Percentiles rank a stretch among this genome's conserved stretches.
phyloP scores from a whole-genome alignment of 2,797 vertebrate species.

The Chiropotes sagulatus region DNA sequence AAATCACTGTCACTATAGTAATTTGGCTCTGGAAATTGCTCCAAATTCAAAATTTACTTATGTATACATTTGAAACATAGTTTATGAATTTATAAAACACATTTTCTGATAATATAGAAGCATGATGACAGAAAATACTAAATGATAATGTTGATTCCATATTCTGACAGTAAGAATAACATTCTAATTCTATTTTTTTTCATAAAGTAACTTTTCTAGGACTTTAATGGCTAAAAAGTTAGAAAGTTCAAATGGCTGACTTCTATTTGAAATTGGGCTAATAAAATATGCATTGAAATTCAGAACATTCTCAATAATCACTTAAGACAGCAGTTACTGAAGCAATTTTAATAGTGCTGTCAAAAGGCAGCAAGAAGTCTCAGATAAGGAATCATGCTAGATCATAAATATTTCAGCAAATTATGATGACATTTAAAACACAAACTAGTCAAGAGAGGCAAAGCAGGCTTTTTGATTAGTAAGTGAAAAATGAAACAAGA shows the following conservation, averaged over 20 bases:
- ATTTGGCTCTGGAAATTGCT: slow-evolving; percentile 12
- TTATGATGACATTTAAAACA: slow-evolving; percentile 65
- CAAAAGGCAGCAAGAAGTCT: slow-evolving; percentile 73
- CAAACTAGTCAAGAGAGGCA: slow-evolving; percentile 69
- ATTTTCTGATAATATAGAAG: slow-evolving; percentile 34
- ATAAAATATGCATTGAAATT: slow-evolving; percentile 44
- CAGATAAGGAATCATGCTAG: slow-evolving; percentile 78
- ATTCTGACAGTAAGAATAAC: slow-evolving; percentile 25
- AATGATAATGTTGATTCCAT: background rate
- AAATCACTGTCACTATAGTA: background rate
- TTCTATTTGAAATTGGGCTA: slow-evolving; percentile 24
- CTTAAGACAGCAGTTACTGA: slow-evolving; percentile 53
- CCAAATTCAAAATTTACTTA: slow-evolving; percentile 29
- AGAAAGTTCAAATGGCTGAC: slow-evolving; percentile 64
- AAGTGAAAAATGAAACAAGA: slow-evolving; percentile 74
- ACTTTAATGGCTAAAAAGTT: slow-evolving; percentile 3
- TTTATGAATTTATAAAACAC: slow-evolving; percentile 31
- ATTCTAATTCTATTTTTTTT: background rate
- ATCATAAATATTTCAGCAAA: slow-evolving; percentile 71
- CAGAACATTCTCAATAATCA: slow-evolving; percentile 55
- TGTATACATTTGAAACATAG: background rate
- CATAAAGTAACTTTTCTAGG: slow-evolving; percentile 70
- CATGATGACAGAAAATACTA: slow-evolving; percentile 5
- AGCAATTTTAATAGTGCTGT: slow-evolving; percentile 69
- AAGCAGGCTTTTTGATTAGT: slow-evolving; percentile 82